phyloP scores from a whole-genome alignment of 1,140 invertebrate species.

The Melipona quadrifasciata region DNA sequence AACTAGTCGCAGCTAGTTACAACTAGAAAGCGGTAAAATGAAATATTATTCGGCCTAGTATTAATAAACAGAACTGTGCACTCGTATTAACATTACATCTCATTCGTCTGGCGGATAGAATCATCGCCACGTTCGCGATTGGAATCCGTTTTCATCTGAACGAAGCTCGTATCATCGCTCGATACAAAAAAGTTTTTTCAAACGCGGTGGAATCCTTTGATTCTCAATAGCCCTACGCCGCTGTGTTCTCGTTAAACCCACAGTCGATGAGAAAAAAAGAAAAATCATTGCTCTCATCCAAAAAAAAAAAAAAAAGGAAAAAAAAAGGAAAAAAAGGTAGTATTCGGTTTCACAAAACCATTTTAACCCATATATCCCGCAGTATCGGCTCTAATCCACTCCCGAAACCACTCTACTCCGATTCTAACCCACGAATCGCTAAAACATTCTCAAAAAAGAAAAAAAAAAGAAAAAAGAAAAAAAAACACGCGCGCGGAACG shows the following conservation, averaged over 20 bases:
- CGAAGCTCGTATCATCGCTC: background rate
- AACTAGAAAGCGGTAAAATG: background rate
- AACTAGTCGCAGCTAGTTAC: no score
- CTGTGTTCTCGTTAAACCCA: background rate
- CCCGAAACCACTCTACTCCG: background rate
- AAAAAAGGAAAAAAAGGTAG: background rate
- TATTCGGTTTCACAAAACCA: background rate
- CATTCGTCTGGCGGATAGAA: no score
- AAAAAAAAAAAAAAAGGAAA: background rate
- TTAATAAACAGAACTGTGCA: background rate
- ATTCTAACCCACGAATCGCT: background rate
- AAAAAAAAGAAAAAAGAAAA: background rate
- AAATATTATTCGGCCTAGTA: background rate
- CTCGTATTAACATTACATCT: background rate
- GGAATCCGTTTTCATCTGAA: background rate
- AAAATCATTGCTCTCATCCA: background rate
- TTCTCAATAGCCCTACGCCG: background rate
- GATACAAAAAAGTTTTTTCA: background rate
- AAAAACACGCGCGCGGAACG: background rate
- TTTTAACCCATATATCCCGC: background rate
- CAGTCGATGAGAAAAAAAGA: background rate
- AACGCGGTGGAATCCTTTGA: background rate
- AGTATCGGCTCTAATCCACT: constrained; percentile 1
- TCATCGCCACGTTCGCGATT: no score
- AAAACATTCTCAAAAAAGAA: background rate